Conservation (phyloP, 2,797 vertebrate genomes). For the Eulemur rubriventer region DNA sequence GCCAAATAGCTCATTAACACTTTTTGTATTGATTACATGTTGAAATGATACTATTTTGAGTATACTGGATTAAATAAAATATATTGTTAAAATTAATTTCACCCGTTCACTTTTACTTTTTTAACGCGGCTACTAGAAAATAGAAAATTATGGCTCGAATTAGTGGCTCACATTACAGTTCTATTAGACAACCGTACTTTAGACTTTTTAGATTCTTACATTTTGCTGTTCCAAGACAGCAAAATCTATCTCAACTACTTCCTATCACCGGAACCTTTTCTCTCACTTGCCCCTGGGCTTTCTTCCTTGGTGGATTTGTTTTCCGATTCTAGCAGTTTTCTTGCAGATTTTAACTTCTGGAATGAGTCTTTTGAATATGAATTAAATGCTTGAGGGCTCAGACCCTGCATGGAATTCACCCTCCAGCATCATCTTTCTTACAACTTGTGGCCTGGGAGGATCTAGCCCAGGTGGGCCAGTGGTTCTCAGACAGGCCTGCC, state of each 20-base stretch:
- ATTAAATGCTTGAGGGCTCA: not conserved
- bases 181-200: not conserved
- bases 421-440: not conserved
- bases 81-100: not conserved
- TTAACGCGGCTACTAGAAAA: not conserved
- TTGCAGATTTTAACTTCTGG: not conserved
- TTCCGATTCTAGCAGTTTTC: not conserved
- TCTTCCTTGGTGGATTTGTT: not conserved
- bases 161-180: not conserved
- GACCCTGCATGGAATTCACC: not conserved
- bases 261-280: not conserved
- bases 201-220: not conserved
- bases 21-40: not conserved
- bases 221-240: not conserved
- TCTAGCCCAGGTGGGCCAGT: not conserved
- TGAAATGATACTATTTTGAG: not conserved
- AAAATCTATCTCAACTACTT: not conserved
- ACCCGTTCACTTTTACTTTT: not conserved
- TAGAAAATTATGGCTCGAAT: not conserved
- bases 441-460: not conserved
- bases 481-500: not conserved
- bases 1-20: not conserved
- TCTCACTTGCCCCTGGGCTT: not conserved
- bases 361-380: not conserved
- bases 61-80: not conserved